phyloP scores from a whole-genome alignment of 2,113 vertebrate species.

The Azemiops feae region DNA sequence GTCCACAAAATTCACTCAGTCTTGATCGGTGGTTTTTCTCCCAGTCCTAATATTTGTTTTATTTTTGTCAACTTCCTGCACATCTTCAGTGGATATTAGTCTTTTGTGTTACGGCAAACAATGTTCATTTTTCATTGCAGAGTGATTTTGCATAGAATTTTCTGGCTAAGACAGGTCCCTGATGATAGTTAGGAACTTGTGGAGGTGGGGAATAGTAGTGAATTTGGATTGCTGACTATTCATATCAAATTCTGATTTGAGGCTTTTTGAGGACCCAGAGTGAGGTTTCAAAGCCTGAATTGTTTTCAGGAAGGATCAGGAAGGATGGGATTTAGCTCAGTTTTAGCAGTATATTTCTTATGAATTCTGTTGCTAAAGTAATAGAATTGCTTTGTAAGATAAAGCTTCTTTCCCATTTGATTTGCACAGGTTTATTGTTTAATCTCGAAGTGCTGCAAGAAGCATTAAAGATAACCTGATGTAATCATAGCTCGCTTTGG shows the following conservation, averaged over 20 bases:
- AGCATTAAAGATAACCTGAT: slow-evolving; percentile 28
- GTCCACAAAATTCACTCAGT: background rate
- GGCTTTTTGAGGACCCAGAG: background rate
- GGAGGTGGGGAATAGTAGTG: background rate
- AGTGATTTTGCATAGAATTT: background rate
- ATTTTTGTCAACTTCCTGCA: background rate
- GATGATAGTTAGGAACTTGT: no score
- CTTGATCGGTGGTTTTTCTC: background rate
- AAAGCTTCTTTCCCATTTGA: background rate
- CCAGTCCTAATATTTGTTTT: background rate
- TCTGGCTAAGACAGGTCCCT: background rate
- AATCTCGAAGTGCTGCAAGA: slow-evolving; percentile 9
- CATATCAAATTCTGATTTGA: background rate
- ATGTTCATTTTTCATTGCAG: background rate
- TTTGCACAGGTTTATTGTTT: slow-evolving; percentile 23
- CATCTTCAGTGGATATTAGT: background rate
- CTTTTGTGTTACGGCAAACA: background rate
- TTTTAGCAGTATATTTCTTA: background rate
- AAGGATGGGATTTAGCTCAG: background rate
- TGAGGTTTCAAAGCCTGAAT: background rate
- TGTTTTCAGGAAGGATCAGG: background rate
- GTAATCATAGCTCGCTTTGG: slow-evolving; percentile 27
- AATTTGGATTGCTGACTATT: background rate
- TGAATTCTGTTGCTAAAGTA: background rate
- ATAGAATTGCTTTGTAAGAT: background rate